phyloP scores from a whole-genome alignment of 2,113 vertebrate genomes.

The Canis aureus region DNA sequence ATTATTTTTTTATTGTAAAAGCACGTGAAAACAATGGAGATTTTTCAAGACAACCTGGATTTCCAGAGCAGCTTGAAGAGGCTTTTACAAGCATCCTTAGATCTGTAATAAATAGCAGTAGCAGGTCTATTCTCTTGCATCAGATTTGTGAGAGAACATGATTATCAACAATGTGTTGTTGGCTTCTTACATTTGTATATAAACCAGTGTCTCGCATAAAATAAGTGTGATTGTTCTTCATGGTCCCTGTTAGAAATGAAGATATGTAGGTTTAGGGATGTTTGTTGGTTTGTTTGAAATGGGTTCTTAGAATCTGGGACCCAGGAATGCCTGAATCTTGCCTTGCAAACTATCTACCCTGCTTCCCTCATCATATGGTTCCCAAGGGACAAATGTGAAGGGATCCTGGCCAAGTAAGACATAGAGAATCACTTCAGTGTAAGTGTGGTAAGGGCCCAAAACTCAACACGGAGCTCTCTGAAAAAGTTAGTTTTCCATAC shows the following conservation, averaged over 20 bases:
- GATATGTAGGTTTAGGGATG: neutral
- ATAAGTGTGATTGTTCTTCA: neutral
- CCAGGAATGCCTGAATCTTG: neutral
- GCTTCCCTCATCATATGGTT: no score
- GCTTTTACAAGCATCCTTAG: neutral
- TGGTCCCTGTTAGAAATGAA: neutral
- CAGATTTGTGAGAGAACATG: neutral
- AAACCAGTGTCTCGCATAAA: neutral
- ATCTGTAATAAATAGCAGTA: neutral
- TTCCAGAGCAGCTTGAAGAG: neutral
- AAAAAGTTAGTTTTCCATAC: neutral
- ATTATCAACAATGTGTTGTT: neutral
- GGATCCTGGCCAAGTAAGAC: neutral
- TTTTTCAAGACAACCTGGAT: neutral
- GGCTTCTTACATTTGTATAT: neutral
- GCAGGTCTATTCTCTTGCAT: neutral
- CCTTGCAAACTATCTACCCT: neutral
- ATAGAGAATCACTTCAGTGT: neutral
- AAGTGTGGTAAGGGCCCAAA: neutral
- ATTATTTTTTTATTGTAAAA: slow-evolving; percentile 1
- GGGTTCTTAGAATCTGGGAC: neutral
- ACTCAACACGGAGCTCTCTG: neutral
- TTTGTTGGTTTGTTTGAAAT: neutral
- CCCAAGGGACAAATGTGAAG: neutral
- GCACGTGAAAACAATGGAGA: neutral